Evolutionary conservation across 2,888 invertebrate genomes (phyloP).

Genomic region (Brassicogethes aeneus): DNA sequence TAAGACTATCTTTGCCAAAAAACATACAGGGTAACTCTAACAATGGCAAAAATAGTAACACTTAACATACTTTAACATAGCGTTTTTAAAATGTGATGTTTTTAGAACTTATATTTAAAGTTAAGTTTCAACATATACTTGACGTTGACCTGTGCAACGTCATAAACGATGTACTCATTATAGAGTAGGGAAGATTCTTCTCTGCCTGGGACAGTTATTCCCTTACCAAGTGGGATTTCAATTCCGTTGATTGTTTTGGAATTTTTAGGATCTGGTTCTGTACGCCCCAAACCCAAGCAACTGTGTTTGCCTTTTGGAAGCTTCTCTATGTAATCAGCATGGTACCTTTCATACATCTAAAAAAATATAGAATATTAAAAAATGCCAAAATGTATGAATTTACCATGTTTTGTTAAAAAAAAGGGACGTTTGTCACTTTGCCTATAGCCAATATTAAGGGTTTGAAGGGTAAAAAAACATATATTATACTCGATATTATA

Average conservation of each 20-base stretch:
- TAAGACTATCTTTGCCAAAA: no score
- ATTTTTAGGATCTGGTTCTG: slow-evolving; percentile 69
- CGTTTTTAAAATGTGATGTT: no score
- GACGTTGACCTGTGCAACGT: slow-evolving; percentile 86
- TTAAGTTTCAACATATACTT: slow-evolving; percentile 81
- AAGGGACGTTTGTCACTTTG: no score
- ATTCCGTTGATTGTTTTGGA: slow-evolving; percentile 54
- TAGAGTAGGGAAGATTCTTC: slow-evolving; percentile 59
- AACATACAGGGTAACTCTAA: no score
- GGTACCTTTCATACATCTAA: slow-evolving; percentile 62
- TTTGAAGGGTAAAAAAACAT: no score
- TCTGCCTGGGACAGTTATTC: slow-evolving; percentile 38
- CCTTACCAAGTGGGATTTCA: slow-evolving; percentile 69
- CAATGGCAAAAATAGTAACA: no score
- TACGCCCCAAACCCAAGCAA: slow-evolving; percentile 78
- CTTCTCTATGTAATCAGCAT: slow-evolving; percentile 66
- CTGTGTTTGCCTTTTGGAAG: slow-evolving; percentile 80
- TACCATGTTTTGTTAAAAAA: no score
- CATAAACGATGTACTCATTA: slow-evolving; percentile 96
- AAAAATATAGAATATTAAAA: slow-evolving; percentile 11
- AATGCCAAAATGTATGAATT: no score
- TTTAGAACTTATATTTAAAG: slow-evolving; percentile 67
- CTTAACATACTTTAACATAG: no score
- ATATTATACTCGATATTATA: no score
- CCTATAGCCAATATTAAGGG: no score